Evolutionary conservation across 2,797 vertebrate species (phyloP), one percentile per base, ranked within the genome.

Genomic region (Tympanoctomys barrerae): DNA sequence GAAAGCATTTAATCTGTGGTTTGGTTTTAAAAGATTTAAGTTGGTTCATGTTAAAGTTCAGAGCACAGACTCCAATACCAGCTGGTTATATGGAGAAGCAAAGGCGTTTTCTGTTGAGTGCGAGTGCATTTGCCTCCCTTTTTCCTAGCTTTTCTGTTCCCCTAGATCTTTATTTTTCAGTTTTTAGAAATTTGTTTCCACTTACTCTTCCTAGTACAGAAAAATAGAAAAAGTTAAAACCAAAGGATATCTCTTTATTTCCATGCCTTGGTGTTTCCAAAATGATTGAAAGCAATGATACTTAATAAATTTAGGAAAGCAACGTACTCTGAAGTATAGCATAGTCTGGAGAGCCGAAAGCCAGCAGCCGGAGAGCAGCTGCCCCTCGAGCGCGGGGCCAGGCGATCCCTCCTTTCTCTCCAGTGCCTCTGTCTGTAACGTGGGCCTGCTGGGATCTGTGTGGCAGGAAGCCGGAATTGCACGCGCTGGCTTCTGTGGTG

Each of bases 401-500:
- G 2, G 1, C 86, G 52, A 11, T 54, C 75, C 21, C 64, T 5
- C 88, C 1, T 66, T 49, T 71, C 31, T 87, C 79, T 46, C 62
- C 49, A 46, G 33, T 71, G 81, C 73, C 68, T 83, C 70, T 79
- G 42, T 42, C 42, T 42, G 49, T 31, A 71, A 59, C 22, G 6
- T 16, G 10, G 28, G 59, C 12, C 49, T 5, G 4, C 78, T 64
- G 49, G 64, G 88, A 26, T 59, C 54, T 46, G 73, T n/a, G 18
- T 39, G 79, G 52, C 84, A 96, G 52, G 64, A 90, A 93, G 87
- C 70, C 93, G 96, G 90, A 85, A 81, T 62, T 92, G 31, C 78
- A 62, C 92, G 71, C 24, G 68, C 97, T 97, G 94, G 92, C 94
- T 98, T 97, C 96, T 94, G 92, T 98, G 98, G 98, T 98, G 73